Evolutionary conservation across 2,888 invertebrate species (phyloP).

Genomic region (Tenthredo mesomela): DNA sequence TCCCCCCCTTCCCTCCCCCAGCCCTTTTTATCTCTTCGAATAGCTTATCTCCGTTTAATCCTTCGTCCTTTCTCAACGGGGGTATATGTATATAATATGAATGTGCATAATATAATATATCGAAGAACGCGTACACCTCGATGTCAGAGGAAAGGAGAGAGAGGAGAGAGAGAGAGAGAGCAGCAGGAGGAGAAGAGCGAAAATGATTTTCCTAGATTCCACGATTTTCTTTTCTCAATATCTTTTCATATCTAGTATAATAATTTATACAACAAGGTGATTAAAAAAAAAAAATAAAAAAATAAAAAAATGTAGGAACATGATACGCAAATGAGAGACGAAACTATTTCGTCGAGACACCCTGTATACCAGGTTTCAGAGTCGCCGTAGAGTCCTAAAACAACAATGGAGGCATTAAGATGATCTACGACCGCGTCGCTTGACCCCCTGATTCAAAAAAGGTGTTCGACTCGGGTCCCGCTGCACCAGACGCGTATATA

Average conservation of each 20-base stretch:
- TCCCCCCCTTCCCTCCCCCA: background rate
- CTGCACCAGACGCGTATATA: constrained; percentile 21
- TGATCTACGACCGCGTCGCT: constrained; percentile 76
- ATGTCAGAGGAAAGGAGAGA: background rate
- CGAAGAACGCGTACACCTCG: background rate
- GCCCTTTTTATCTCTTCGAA: background rate
- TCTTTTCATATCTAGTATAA: background rate
- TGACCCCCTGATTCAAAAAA: constrained; percentile 77
- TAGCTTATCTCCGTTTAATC: background rate
- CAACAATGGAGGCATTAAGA: constrained; percentile 77
- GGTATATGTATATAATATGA: background rate
- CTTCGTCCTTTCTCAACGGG: background rate
- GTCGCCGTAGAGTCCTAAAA: constrained; percentile 71
- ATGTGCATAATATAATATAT: background rate
- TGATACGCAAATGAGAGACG: background rate
- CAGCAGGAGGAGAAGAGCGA: too few species aligned
- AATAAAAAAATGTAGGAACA: too few species aligned
- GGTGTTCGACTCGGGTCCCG: constrained; percentile 72
- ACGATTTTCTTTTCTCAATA: background rate
- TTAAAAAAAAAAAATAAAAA: background rate
- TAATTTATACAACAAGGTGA: too few species aligned
- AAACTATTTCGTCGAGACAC: constrained; percentile 68
- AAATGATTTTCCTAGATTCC: background rate
- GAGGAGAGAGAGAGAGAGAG: background rate
- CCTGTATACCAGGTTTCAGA: constrained; percentile 67